Evolutionary conservation across 2,888 invertebrate species (phyloP), one percentile per base, ranked within the genome.

Genomic region (Oxytorus armatus): DNA sequence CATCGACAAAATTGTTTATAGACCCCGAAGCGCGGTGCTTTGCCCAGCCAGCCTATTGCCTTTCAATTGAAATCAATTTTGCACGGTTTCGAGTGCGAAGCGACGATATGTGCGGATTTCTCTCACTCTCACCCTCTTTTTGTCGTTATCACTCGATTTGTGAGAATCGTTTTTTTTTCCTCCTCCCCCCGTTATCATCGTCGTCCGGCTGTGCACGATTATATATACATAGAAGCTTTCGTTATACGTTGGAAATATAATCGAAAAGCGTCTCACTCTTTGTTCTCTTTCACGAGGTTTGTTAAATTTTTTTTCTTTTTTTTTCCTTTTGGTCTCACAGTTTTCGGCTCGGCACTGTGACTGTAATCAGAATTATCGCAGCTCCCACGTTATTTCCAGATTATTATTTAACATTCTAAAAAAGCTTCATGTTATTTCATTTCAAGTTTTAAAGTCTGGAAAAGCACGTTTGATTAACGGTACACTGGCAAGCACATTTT

Each of bases 1-100:
- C 69, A 73, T 61, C 63, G 70, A 68, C 78, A 55, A 77, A 73
- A 77, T 80, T 80, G 80, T 80, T 77, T 80, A 68, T 77, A 63
- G 33, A 77, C 47, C 51, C 39, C 25, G 57, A 57, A n/a, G n/a
- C n/a, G n/a, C 65, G 36, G 57, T 57, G 55, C 57, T 23, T 57
- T 44, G 55, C 23, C 25, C 57, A 44, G 29, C 57, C 61, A 47
- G 44, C 25, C 57, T 49, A 39, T 77, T 72, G 65, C 61, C 61
- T 73, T 68, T 77, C 79, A 61, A 80, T 80, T 44, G 51, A 47
- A 77, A 80, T 49, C 77, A 63, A 80, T 76, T 79, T 73, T 57
- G 16, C 42, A 57, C 51, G 33, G 21, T 51, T 59, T 44, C 65
- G 8, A 23, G 23, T 33, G 61, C 14, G 36, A 42, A 18, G 1